These are phyloP conservation scores for Scleropages formosus DNA, from an alignment of 2,797 vertebrate genomes.

Conservation along the genomic window DNA sequence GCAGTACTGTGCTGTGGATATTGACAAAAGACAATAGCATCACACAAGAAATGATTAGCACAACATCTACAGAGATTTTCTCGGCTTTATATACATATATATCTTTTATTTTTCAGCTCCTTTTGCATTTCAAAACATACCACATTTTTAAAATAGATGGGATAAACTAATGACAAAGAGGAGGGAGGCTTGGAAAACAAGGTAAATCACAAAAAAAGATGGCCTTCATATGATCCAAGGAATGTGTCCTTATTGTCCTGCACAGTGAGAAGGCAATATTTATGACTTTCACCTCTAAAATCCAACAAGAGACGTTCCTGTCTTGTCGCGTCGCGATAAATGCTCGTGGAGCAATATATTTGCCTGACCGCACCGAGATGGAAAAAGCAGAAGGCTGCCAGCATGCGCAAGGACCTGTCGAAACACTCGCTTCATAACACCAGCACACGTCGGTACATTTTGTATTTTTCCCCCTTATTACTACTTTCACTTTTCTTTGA, in stretches of 20 bases:
- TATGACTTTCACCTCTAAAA: conserved; percentile 17
- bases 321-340: background rate
- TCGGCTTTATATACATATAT: conserved; percentile 35
- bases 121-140: conserved; percentile 35
- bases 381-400: background rate
- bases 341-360: background rate
- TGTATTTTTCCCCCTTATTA: background rate
- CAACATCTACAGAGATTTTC: conserved; percentile 26
- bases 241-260: conserved; percentile 12
- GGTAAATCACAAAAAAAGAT: conserved; percentile 5
- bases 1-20: background rate
- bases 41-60: conserved; percentile 15
- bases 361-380: background rate
- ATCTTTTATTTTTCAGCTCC: conserved; percentile 32
- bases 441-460: background rate
- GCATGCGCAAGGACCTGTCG: background rate
- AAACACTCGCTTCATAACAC: background rate
- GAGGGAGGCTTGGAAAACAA: conserved; percentile 9
- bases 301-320: conserved; percentile 7
- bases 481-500: background rate
- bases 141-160: conserved; percentile 18
- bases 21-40: background rate
- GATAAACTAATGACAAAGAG: conserved; percentile 26
- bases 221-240: background rate
- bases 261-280: conserved; percentile 11